Conservation (phyloP, 2,113 vertebrate genomes). For the Menidia beryllina region DNA sequence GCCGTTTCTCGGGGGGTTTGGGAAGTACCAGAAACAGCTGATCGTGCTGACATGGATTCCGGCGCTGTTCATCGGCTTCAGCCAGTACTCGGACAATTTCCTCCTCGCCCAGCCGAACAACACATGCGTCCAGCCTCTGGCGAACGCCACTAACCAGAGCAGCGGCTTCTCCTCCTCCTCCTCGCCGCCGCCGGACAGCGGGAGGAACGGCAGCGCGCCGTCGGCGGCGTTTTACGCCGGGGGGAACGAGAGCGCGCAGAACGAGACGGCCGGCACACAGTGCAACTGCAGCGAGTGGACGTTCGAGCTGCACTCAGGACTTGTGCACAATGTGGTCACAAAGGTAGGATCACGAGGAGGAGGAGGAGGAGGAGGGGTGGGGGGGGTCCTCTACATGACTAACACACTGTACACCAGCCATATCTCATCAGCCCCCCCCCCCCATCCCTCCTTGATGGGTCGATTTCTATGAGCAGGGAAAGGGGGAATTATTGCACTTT, state of each 20-base stretch:
- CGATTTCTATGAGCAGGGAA: conserved; percentile 2
- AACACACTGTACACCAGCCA: conserved; percentile 17
- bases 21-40: conserved; percentile 91
- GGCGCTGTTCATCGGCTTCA: conserved; percentile 94
- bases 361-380: too few relatives aligned
- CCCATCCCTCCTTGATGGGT: not conserved
- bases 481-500: not conserved
- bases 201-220: conserved; percentile 54
- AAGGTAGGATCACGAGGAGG: conserved; percentile 86
- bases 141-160: conserved; percentile 68
- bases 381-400: conserved; percentile 26
- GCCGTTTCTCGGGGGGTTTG: conserved; percentile 91
- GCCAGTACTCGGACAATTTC: conserved; percentile 94
- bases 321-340: conserved; percentile 92
- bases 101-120: conserved; percentile 90
- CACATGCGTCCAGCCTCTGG: conserved; percentile 81
- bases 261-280: conserved; percentile 64
- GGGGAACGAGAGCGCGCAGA: conserved; percentile 41
- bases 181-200: conserved; percentile 52
- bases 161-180: conserved; percentile 49
- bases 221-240: conserved; percentile 32
- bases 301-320: conserved; percentile 88
- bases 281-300: conserved; percentile 86
- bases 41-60: conserved; percentile 96
- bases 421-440: conserved; percentile 1